phyloP scores from a whole-genome alignment of 2,888 invertebrate genomes.

The Lithophane semibrunnea region DNA sequence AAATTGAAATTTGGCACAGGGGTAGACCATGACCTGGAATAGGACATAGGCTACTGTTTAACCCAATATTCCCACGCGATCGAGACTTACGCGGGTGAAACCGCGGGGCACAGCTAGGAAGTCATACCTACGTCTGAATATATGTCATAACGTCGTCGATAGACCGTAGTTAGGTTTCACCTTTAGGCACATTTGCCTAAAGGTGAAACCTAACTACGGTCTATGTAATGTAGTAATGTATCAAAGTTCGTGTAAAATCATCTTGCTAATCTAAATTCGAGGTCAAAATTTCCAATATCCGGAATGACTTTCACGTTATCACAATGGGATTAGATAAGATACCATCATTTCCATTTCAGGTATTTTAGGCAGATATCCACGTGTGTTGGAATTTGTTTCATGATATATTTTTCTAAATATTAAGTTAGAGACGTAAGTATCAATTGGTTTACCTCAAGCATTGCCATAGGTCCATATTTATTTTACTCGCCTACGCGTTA shows the following conservation, averaged over 20 bases:
- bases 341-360: slow-evolving; percentile 1
- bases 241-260: background rate
- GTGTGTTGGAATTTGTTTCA: background rate
- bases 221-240: no score
- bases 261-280: slow-evolving; percentile 19
- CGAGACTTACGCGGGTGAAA: no score
- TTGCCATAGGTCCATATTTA: slow-evolving; percentile 38
- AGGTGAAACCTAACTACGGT: no score
- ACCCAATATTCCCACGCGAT: no score
- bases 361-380: background rate
- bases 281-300: slow-evolving; percentile 28
- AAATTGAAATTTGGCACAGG: background rate
- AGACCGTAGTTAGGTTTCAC: background rate
- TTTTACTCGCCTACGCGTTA: slow-evolving; percentile 47
- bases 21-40: background rate
- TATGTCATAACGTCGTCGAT: background rate
- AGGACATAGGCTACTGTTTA: no score
- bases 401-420: background rate
- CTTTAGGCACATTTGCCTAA: no score
- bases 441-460: slow-evolving; percentile 24
- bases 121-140: background rate
- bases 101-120: no score
- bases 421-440: background rate
- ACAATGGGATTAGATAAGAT: slow-evolving; percentile 19
- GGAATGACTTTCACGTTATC: slow-evolving; percentile 4